Conservation (phyloP, 1,140 invertebrate species). For the Dryas iulia region DNA sequence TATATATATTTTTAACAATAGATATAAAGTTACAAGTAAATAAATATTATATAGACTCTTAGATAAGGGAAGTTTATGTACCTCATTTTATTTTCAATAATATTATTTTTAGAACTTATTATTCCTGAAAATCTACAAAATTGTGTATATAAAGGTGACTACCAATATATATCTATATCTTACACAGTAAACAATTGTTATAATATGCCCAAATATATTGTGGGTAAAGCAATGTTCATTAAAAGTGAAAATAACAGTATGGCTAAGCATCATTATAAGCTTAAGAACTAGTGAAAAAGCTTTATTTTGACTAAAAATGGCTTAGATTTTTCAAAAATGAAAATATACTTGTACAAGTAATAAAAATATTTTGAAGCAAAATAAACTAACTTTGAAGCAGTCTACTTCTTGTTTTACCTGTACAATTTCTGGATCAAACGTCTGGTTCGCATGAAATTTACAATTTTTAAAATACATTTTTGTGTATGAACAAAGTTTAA, state of each 20-base stretch:
- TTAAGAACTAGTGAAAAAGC: not conserved
- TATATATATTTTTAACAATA: too few relatives aligned
- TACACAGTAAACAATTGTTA: too few relatives aligned
- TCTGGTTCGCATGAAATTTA: constrained; percentile 63
- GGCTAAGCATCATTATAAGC: not conserved
- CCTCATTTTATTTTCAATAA: too few relatives aligned
- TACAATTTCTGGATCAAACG: constrained; percentile 57
- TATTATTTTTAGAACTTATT: too few relatives aligned
- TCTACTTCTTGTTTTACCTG: constrained; percentile 49
- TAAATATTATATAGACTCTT: too few relatives aligned
- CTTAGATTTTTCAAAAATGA: not conserved
- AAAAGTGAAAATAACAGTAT: not conserved
- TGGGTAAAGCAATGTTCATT: not conserved
- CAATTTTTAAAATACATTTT: constrained; percentile 7
- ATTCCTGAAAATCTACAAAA: too few relatives aligned
- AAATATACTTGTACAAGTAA: not conserved
- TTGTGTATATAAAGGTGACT: too few relatives aligned
- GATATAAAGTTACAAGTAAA: too few relatives aligned
- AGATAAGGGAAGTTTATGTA: too few relatives aligned
- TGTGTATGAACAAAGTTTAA: not conserved
- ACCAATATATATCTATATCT: too few relatives aligned
- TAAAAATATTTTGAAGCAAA: constrained; percentile 4
- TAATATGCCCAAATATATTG: too few relatives aligned
- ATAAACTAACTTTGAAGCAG: constrained; percentile 17
- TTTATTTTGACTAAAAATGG: not conserved